phyloP scores from a whole-genome alignment of 2,113 vertebrate genomes.

The Callospermophilus lateralis region DNA sequence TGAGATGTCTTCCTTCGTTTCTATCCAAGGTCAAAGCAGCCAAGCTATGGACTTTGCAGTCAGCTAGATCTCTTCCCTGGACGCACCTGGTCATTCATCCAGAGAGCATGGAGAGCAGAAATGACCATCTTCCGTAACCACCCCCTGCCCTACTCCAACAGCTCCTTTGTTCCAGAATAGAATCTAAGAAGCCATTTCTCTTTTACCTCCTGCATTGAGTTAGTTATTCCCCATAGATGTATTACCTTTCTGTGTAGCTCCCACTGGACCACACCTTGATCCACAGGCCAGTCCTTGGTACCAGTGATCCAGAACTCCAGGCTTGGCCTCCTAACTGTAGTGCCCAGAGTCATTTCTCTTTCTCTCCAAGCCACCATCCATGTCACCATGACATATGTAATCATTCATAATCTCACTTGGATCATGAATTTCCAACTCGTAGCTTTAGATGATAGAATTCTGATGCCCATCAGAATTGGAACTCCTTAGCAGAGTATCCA shows the following conservation, averaged over 20 bases:
- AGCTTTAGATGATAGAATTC: neutral
- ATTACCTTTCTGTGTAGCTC: neutral
- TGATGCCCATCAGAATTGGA: neutral
- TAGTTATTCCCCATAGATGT: neutral
- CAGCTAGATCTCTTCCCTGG: neutral
- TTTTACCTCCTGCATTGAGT: too few species aligned
- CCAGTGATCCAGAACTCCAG: neutral
- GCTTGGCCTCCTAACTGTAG: neutral
- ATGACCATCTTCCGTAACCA: neutral
- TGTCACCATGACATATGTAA: neutral
- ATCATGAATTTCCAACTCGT: neutral
- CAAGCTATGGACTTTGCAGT: neutral
- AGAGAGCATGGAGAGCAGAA: neutral
- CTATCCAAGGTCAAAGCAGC: neutral
- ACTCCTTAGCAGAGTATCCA: neutral
- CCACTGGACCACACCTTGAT: neutral
- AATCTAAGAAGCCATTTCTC: neutral
- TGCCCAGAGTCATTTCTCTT: neutral
- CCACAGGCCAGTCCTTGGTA: neutral
- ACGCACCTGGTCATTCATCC: neutral
- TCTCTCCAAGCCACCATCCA: neutral
- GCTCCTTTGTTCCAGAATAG: neutral
- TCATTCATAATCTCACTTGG: neutral
- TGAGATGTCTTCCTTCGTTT: neutral
- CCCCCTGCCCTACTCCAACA: neutral